phyloP scores from a whole-genome alignment of 2,113 vertebrate species.

The Microcebus ravelobensis region DNA sequence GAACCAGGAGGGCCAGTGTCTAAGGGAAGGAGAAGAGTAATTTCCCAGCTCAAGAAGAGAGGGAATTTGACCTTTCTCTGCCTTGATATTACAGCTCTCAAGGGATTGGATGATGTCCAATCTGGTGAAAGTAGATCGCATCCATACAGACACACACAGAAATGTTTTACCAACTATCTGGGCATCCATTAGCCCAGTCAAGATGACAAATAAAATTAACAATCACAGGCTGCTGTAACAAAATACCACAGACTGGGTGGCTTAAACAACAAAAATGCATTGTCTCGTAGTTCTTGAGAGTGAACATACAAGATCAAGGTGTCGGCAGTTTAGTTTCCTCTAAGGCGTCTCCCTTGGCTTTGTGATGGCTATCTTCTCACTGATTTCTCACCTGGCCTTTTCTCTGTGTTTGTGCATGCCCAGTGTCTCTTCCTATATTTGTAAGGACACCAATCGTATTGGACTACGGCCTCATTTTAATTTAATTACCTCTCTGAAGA shows the following conservation, averaged over 20 bases:
- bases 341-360: not conserved
- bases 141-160: not conserved
- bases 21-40: not conserved
- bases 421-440: not conserved
- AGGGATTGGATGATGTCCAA: not conserved
- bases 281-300: not conserved
- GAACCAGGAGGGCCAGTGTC: not conserved
- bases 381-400: not conserved
- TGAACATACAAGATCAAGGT: not conserved
- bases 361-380: not conserved
- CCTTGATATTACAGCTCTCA: not conserved
- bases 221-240: not conserved
- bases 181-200: not conserved
- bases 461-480: not conserved
- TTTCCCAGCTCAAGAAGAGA: not conserved
- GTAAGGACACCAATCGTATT: not conserved
- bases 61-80: not conserved
- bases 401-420: not conserved
- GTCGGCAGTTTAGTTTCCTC: not conserved
- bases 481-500: not conserved
- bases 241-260: not conserved
- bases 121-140: not conserved
- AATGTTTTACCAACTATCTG: not conserved
- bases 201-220: not conserved
- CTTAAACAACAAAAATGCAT: not conserved